Base-by-base conservation (phyloP, 2,113 vertebrate genomes). In the Etheostoma cragini region DNA sequence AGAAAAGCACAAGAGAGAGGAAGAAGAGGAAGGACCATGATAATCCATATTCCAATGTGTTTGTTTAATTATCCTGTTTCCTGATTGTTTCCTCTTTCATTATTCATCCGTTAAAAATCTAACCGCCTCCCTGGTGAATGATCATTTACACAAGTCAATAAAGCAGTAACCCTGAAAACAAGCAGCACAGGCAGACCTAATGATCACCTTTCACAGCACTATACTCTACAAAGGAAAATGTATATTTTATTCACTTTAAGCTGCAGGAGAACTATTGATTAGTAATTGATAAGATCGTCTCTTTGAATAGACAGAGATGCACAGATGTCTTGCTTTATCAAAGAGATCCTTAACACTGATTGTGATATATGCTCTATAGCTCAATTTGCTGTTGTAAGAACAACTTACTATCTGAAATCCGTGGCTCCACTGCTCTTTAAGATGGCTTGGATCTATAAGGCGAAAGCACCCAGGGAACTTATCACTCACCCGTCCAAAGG, bases 401-500 rank as follows among this genome's bases (percentile, higher is more conserved):
- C 78, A 16, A 49, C 85, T 78, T 80, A 54, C 70, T 52, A 64
- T 72, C 69, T 58, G 56, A 70, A 46, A 56, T 49, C 49, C 2
- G 0, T 3, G 38, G 24, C 72, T 61, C n/a, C 61, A 16, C 50
- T 21, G 16, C 71, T 72, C 67, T 15, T 7, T 6, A 1, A 80
- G 64, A 82, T 13, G 63, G 69, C 84, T 90, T 47, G 42, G 82
- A 85, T 85, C 81, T 76, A 63, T 89, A 67, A 78, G 84, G 83
- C 3, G 13, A 78, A 75, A 81, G 74, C 79, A 78, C 66, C 72
- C 60, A 15, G 49, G 82, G 86, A 93, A 84, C 86, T 76, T 87
- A 94, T 95, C 93, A 92, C 85, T 94, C 92, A 94, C 88, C 91
- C 94, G 89, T 93, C 92, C 89, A 87, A 85, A 93, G 92, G 79